Conservation (phyloP, 2,113 vertebrate species). For the Lasiurus borealis region DNA sequence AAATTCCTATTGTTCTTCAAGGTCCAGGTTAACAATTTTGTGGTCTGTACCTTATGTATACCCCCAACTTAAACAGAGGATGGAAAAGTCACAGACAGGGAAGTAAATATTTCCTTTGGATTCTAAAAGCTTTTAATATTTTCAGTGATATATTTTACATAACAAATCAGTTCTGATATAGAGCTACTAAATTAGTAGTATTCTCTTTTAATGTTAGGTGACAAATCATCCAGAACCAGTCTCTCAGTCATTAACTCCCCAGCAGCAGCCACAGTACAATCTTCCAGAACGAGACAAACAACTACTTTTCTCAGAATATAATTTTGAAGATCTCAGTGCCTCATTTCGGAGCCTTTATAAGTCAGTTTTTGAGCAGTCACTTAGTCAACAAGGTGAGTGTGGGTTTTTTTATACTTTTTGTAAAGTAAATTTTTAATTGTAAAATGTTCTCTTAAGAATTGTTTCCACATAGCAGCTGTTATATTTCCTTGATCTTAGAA, state of each 20-base stretch:
- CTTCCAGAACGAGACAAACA: conserved; percentile 95
- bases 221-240: conserved; percentile 92
- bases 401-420: neutral
- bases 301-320: conserved; percentile 91
- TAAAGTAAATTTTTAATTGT: conserved; percentile 43
- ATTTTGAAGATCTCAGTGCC: conserved; percentile 93
- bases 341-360: conserved; percentile 94
- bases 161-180: neutral
- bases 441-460: neutral
- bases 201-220: conserved; percentile 87
- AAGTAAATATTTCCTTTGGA: conserved; percentile 35
- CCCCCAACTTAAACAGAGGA: neutral
- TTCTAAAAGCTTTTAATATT: conserved; percentile 33
- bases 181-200: conserved; percentile 55
- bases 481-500: conserved; percentile 43
- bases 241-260: conserved; percentile 91
- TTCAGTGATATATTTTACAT: conserved; percentile 23
- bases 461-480: conserved; percentile 45
- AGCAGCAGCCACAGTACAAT: conserved; percentile 92
- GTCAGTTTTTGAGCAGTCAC: conserved; percentile 93
- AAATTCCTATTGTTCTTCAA: conserved; percentile 38
- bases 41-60: neutral
- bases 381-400: conserved; percentile 93
- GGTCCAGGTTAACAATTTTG: conserved; percentile 28
- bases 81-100: neutral